Conservation (phyloP, 2,888 invertebrate species). For the Antitype chi region DNA sequence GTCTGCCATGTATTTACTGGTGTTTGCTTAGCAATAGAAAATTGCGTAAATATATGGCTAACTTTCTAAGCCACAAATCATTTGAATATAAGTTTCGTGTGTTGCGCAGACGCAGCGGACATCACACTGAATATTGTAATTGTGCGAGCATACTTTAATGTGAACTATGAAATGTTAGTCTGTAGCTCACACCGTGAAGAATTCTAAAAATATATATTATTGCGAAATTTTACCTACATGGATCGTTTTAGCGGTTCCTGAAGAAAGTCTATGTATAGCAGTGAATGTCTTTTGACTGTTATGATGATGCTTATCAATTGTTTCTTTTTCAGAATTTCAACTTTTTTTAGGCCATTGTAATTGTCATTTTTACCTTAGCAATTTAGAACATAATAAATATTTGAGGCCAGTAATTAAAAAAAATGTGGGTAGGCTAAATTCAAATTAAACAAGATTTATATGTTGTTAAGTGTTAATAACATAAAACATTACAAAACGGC, state of each 20-base stretch:
- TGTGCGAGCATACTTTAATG: conserved; percentile 66
- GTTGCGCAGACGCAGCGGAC: conserved; percentile 65
- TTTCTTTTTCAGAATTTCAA: background rate
- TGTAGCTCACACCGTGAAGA: conserved; percentile 49
- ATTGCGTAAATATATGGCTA: conserved; percentile 45
- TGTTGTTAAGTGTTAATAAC: background rate
- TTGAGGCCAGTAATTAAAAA: background rate
- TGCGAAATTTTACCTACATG: background rate
- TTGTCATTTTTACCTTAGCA: background rate
- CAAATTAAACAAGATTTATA: background rate
- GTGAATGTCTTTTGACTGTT: background rate
- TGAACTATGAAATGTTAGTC: conserved; percentile 63
- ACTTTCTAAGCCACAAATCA: conserved; percentile 59
- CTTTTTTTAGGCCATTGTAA: background rate
- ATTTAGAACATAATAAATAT: background rate
- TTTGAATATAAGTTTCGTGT: conserved; percentile 53
- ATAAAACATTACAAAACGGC: background rate
- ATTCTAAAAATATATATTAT: background rate
- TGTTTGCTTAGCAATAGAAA: conserved; percentile 23
- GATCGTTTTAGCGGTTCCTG: too few relatives aligned
- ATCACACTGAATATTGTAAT: conserved; percentile 66
- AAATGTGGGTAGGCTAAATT: background rate
- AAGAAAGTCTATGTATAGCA: background rate
- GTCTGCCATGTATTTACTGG: background rate
- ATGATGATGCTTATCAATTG: background rate